These are phyloP conservation scores for Zaprionus lachaisei DNA, from an alignment of 1,140 invertebrate genomes.

Conservation along the genomic window DNA sequence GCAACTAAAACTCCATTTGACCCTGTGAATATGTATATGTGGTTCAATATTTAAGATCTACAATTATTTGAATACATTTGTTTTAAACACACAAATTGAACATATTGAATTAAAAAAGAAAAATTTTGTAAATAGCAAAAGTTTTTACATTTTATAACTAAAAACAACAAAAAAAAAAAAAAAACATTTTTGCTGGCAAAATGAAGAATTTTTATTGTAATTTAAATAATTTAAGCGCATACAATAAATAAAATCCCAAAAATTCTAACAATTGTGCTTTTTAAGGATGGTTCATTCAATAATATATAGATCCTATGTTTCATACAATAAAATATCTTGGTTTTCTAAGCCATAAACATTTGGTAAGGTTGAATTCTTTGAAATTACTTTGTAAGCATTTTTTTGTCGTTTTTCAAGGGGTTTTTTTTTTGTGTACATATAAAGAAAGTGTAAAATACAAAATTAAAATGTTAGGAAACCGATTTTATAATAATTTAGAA, in stretches of 20 bases:
- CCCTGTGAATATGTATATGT: constrained; percentile 64
- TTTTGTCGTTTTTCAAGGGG: constrained; percentile 27
- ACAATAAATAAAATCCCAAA: not conserved
- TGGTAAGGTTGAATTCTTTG: constrained; percentile 6
- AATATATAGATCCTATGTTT: not conserved
- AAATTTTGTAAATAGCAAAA: constrained; percentile 42
- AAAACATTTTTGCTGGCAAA: constrained; percentile 12
- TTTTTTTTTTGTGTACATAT: constrained; percentile 50
- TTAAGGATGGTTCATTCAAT: constrained; percentile 1
- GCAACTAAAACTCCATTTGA: constrained; percentile 11
- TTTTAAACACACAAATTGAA: constrained; percentile 17
- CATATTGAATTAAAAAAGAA: constrained; percentile 7
- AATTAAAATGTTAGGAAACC: constrained; percentile 45
- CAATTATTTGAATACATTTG: constrained; percentile 18
- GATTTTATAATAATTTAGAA: constrained; percentile 72
- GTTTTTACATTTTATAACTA: constrained; percentile 45
- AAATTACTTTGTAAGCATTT: constrained; percentile 31
- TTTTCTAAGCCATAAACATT: not conserved
- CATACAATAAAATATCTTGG: not conserved
- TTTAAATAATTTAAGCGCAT: constrained; percentile 18
- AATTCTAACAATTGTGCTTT: constrained; percentile 16
- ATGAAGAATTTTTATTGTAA: constrained; percentile 31
- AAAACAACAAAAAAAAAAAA: not conserved
- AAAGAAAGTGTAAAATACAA: constrained; percentile 55
- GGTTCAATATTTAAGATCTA: constrained; percentile 19